These are phyloP conservation scores for Polyommatus icarus DNA, from an alignment of 2,888 invertebrate species.

Conservation along the genomic window DNA sequence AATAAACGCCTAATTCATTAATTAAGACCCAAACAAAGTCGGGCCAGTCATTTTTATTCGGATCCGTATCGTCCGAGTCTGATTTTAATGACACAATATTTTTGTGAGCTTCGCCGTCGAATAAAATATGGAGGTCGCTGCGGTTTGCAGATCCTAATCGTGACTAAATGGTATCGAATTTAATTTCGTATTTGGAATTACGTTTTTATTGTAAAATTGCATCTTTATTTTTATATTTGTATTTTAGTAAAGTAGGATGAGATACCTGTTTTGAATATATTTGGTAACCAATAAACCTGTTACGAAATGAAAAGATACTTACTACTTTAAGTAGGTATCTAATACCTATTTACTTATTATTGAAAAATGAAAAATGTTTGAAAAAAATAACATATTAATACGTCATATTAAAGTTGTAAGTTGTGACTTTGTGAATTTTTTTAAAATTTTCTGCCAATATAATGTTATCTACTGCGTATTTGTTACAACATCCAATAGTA, in stretches of 20 bases:
- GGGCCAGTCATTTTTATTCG: neutral
- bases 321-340: no score
- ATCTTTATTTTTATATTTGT: neutral
- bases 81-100: slow-evolving; percentile 21
- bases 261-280: no score
- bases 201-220: neutral
- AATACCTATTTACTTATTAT: no score
- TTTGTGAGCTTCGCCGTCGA: neutral
- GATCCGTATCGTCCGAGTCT: neutral
- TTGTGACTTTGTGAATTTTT: neutral
- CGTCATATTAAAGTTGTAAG: no score
- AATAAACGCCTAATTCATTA: slow-evolving; percentile 10
- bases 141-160: slow-evolving; percentile 2
- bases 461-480: neutral
- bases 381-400: no score
- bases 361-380: no score
- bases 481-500: slow-evolving; percentile 39
- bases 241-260: neutral
- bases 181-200: slow-evolving; percentile 3
- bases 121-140: neutral
- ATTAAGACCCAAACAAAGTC: neutral
- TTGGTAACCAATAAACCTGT: no score
- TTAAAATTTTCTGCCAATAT: neutral
- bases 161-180: slow-evolving; percentile 6
- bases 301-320: no score